Conservation (phyloP, 2,113 vertebrate species). For the Brachypteracias leptosomus region DNA sequence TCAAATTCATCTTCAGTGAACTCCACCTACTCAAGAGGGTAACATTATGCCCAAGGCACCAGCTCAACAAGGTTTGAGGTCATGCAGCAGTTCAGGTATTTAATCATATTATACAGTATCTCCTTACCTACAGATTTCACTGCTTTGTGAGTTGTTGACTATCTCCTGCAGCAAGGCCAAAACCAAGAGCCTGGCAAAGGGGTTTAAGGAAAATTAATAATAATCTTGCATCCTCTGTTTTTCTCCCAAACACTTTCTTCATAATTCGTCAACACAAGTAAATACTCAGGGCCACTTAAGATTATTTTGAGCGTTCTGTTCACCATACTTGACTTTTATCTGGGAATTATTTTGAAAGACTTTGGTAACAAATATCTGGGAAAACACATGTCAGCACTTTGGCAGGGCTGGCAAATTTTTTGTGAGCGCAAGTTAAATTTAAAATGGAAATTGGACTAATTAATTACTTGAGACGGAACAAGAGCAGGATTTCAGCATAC, state of each 20-base stretch:
- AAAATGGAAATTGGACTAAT: slow-evolving; percentile 16
- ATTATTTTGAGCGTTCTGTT: background rate
- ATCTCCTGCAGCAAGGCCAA: background rate
- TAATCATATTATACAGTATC: background rate
- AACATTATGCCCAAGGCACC: background rate
- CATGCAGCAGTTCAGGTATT: background rate
- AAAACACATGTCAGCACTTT: slow-evolving; percentile 17
- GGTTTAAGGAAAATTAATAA: background rate
- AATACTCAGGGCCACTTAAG: background rate
- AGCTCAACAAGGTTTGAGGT: background rate
- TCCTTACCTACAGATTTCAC: background rate
- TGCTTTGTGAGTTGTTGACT: accelerated
- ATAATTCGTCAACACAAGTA: background rate
- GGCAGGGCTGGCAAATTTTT: background rate
- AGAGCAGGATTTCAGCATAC: background rate
- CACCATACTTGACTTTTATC: background rate
- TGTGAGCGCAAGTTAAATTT: background rate
- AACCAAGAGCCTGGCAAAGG: background rate
- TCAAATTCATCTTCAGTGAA: background rate
- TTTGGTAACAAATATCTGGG: background rate
- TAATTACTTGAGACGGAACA: slow-evolving; percentile 5
- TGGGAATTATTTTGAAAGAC: slow-evolving; percentile 3
- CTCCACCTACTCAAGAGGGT: background rate
- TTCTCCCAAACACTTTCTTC: background rate
- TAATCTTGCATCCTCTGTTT: background rate